These are phyloP conservation scores for Coremacera marginata DNA, from an alignment of 2,888 invertebrate genomes.

Conservation along the genomic window DNA sequence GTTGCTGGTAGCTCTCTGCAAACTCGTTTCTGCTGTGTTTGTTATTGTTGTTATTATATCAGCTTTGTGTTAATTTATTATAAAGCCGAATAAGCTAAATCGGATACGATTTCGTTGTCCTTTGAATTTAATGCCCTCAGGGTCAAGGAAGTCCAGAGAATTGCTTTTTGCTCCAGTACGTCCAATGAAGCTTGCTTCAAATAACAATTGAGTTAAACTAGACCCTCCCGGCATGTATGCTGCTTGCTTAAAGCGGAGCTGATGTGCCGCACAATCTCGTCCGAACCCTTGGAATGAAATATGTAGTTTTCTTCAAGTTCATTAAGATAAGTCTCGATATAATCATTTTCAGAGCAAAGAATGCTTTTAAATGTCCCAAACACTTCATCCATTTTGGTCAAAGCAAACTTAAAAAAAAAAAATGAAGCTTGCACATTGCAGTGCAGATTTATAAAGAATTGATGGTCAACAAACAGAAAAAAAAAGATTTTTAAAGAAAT, in stretches of 20 bases:
- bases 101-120: slow-evolving; percentile 42
- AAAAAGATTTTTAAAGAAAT: too few relatives aligned
- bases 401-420: neutral
- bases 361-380: slow-evolving; percentile 54
- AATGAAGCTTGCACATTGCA: too few relatives aligned
- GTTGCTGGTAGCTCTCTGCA: too few relatives aligned
- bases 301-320: slow-evolving; percentile 56
- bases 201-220: slow-evolving; percentile 51
- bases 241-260: slow-evolving; percentile 52
- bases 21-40: too few relatives aligned
- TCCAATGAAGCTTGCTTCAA: slow-evolving; percentile 53
- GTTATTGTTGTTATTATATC: too few relatives aligned
- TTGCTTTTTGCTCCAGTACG: slow-evolving; percentile 54
- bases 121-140: slow-evolving; percentile 55
- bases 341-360: slow-evolving; percentile 45
- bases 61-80: too few relatives aligned
- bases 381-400: slow-evolving; percentile 51
- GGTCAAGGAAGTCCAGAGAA: slow-evolving; percentile 54
- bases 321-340: slow-evolving; percentile 51
- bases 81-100: slow-evolving; percentile 50
- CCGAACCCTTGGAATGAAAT: slow-evolving; percentile 49
- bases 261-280: slow-evolving; percentile 51
- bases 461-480: too few relatives aligned
- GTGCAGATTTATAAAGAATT: too few relatives aligned
- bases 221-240: slow-evolving; percentile 49